Evolutionary conservation across 2,797 vertebrate species (phyloP).

Genomic region (Sus cebifrons): DNA sequence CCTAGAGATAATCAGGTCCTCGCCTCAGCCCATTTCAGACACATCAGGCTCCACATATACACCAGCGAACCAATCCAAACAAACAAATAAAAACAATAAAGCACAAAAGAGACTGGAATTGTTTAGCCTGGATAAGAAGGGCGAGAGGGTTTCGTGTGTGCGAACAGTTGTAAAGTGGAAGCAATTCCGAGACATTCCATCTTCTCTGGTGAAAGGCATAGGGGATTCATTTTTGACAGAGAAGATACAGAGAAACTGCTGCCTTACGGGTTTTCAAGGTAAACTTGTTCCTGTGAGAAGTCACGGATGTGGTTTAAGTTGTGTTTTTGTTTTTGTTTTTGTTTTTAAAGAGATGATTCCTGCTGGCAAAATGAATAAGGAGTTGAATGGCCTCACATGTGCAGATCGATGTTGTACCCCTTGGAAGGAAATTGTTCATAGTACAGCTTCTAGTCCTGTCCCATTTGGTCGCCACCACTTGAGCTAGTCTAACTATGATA

Average conservation of each 20-base stretch:
- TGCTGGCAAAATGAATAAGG: neutral
- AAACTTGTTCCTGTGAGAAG: conserved; percentile 44
- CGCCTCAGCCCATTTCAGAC: neutral
- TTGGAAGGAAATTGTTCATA: neutral
- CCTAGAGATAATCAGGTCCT: neutral
- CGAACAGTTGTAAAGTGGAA: neutral
- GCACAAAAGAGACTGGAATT: neutral
- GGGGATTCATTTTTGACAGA: neutral
- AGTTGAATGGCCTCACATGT: neutral
- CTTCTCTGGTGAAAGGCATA: neutral
- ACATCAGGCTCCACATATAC: neutral
- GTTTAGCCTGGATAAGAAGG: neutral
- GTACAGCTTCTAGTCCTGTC: neutral
- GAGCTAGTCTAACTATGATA: neutral
- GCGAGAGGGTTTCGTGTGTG: neutral
- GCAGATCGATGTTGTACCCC: neutral
- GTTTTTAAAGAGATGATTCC: neutral
- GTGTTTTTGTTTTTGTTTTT: neutral
- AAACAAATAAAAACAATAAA: neutral
- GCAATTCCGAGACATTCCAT: neutral
- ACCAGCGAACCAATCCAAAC: conserved; percentile 5
- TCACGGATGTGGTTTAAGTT: neutral
- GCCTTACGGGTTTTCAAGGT: conserved; percentile 11
- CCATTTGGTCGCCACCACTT: neutral
- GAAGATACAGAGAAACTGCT: neutral